Evolutionary conservation across 1,140 invertebrate genomes (phyloP), one percentile per base, ranked within the genome.

Genomic region (Drosophila sp.): DNA sequence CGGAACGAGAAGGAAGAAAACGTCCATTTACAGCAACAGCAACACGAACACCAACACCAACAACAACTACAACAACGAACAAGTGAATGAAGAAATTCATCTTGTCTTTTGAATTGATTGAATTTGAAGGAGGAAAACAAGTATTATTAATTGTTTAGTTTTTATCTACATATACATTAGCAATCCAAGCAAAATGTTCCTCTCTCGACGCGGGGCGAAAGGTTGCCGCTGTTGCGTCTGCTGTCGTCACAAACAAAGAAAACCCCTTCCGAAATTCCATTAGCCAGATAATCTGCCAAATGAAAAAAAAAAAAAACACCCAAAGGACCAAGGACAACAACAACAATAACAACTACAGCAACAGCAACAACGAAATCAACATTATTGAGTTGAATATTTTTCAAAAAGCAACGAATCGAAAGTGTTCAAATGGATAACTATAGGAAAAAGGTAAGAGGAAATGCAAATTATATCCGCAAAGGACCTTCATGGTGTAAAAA

Each of bases 361-460:
- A 65, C 44, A 25, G 57, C 35, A 54, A 73, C 74, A 78, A 67
- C 70, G 57, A 78, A 90, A 38, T 55, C 64, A 69, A 70, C 30
- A 71, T 50, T 27, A 23, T 50, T 50, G 23, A 67, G 40, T 69
- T 72, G 35, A 38, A 38, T 10, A 82, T 66, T 76, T 78, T 74
- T 41, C 27, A 5, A 50, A 50, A 50, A 27, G 23, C 44, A 50
- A 50, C 44, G 44, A 50, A 50, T 50, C 23, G 27, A 50, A 23
- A 27, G 44, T 50, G 1, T 50, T 27, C 10, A 70, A 80, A 91
- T 91, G 90, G 90, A 91, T 78, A 91, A 91, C 86, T 91, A 91
- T 83, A 90, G 90, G 38, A 91, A 91, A 50, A 91, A 91, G 90
- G 90, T 91, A 66, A 89, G 83, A 17, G 1, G 8, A 7, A 44